These are phyloP conservation scores for Drosophila mauritiana DNA, from an alignment of 1,140 invertebrate genomes.

Conservation along the genomic window DNA sequence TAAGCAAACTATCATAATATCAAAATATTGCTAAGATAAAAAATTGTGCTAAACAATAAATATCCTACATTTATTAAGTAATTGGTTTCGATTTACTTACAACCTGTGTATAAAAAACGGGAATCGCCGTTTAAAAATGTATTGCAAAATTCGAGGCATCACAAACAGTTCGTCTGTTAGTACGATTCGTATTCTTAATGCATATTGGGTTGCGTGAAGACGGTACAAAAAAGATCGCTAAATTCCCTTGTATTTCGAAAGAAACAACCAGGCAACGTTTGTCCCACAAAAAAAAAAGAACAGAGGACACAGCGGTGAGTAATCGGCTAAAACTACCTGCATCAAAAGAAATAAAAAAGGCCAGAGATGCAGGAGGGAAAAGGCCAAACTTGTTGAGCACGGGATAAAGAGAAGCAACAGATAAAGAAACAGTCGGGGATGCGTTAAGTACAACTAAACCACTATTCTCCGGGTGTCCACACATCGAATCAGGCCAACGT, in stretches of 20 bases:
- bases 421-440: constrained; percentile 38
- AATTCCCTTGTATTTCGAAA: constrained; percentile 15
- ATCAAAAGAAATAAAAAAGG: constrained; percentile 34
- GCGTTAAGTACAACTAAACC: constrained; percentile 25
- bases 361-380: constrained; percentile 2
- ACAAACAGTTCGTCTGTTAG: constrained; percentile 16
- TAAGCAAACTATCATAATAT: too few relatives aligned
- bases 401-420: constrained; percentile 35
- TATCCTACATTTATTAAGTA: constrained; percentile 46
- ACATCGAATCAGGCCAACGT: constrained; percentile 54
- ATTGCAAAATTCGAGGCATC: constrained; percentile 29
- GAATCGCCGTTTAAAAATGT: not conserved
- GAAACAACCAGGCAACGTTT: constrained; percentile 37
- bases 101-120: constrained; percentile 45
- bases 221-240: constrained; percentile 12
- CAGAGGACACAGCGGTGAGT: constrained; percentile 22
- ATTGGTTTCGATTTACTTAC: constrained; percentile 59
- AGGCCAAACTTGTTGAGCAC: constrained; percentile 45
- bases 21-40: too few relatives aligned
- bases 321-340: constrained; percentile 40
- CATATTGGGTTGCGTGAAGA: constrained; percentile 30
- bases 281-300: constrained; percentile 19
- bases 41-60: too few relatives aligned
- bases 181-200: constrained; percentile 32
- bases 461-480: not conserved